These are phyloP conservation scores for Upupa epops DNA, from an alignment of 2,113 vertebrate species.

Conservation along the genomic window DNA sequence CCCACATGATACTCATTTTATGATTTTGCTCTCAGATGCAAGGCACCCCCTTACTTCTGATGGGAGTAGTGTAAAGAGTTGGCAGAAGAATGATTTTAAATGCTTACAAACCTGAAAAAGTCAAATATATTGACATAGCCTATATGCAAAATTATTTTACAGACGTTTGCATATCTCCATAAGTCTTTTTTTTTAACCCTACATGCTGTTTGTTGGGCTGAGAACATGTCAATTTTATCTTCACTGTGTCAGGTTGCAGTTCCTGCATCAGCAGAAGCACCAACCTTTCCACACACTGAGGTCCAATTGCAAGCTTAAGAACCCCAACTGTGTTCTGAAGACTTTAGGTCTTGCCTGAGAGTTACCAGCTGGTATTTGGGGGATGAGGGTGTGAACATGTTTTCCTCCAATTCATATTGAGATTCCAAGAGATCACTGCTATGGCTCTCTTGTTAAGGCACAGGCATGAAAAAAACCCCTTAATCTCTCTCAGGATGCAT, in stretches of 20 bases:
- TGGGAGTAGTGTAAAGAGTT: slow-evolving; percentile 61
- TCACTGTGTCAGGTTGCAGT: slow-evolving; percentile 39
- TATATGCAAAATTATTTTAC: slow-evolving; percentile 68
- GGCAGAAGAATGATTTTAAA: slow-evolving; percentile 69
- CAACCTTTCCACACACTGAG: slow-evolving; percentile 58
- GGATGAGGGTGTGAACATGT: background rate
- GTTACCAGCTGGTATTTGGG: slow-evolving; percentile 22
- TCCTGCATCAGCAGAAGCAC: slow-evolving; percentile 69
- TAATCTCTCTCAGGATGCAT: slow-evolving; percentile 11
- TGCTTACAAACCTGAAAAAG: slow-evolving; percentile 78
- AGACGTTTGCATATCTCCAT: slow-evolving; percentile 52
- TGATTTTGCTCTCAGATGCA: slow-evolving; percentile 72
- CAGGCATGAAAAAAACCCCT: slow-evolving; percentile 65
- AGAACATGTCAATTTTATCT: slow-evolving; percentile 44
- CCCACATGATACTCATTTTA: slow-evolving; percentile 77
- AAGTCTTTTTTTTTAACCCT: slow-evolving; percentile 13
- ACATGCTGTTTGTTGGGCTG: slow-evolving; percentile 56
- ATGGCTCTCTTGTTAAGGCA: slow-evolving; percentile 45
- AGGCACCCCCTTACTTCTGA: slow-evolving; percentile 71
- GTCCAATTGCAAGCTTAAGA: slow-evolving; percentile 59
- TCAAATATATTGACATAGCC: slow-evolving; percentile 70
- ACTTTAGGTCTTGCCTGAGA: no score
- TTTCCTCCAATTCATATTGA: slow-evolving; percentile 11
- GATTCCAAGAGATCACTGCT: slow-evolving; percentile 17
- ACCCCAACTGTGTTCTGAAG: no score